Base-by-base conservation (phyloP, 2,888 invertebrate species). In the Beris morrisii region DNA sequence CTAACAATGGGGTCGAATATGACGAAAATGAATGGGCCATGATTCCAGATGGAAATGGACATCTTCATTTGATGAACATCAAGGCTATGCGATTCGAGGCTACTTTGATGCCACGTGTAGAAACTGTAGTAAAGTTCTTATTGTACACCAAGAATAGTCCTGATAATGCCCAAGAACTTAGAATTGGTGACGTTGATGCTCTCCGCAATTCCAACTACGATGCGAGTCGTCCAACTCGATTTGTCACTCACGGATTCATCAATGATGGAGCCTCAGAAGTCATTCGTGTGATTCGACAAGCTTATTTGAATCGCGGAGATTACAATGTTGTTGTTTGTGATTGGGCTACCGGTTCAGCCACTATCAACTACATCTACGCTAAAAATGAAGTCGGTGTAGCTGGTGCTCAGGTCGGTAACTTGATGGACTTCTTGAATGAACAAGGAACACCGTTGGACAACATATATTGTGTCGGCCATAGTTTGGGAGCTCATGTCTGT, bases 251-350 rank as follows among this genome's bases (percentile, higher is more conserved):
- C 70, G 86, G 86, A 12, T 86, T 86, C 86, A 82, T 83, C 67
- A 84, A 84, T 70, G 82, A 84, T 73, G 84, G 84, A 53, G 79
- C 80, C 66, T 83, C 85, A 53, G 72, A 71, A 9, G 66, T 78
- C 0, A 78, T 77, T 59, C 66, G 22, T 3, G 70, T 72, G 4
- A 70, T 78, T 3, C 76, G 77, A 13, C 63, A 69, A 4, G 86
- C 85, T 0, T 85, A 85, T 71, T 78, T 87, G 22, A 81, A 81
- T 56, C 77, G 81, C 3, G 85, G 84, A 45, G 84, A 85, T 67
- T 78, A 84, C 68, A 87, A 87, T 70, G 84, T 87, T 67, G 83
- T 87, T 55, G 83, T 84, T 1, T 84, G 87, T 4, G 87, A 87
- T 71, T 87, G 86, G 86, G 82, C 83, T n/a, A 78, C 76, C 1